Base-by-base conservation (phyloP, 2,113 vertebrate genomes). In the Cepphus grylle region DNA sequence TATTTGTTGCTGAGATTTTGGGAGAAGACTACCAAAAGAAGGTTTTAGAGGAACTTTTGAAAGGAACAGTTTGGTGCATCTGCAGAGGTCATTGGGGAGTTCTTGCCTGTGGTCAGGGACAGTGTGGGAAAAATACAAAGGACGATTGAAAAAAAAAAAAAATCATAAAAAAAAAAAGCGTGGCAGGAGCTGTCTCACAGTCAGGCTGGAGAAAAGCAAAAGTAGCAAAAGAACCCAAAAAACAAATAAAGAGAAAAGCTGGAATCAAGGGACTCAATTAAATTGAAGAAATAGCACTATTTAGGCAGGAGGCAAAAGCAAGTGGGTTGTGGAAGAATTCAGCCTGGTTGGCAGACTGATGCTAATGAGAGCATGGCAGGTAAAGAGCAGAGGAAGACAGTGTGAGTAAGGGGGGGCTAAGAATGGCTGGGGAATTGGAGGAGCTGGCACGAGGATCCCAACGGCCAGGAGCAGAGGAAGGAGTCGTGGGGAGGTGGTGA, bases 241-340 rank as follows among this genome's bases (percentile, higher is more conserved):
- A 4, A 80, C 16, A 63, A 62, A 56, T 86, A 34, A 34, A 7
- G 5, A 80, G 25, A 63, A 58, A 53, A 86, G 13, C 53, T 83
- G 81, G 70, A 94, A 87, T 76, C 85, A 52, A 79, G 88, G 81
- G 70, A 82, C 70, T 82, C 90, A 88, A 86, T 94, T 92, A 91
- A 76, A 61, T 8, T 49, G 52, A 70, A 92, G 56, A 71, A 93
- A 62, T 42, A 74, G 3, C 42, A 40, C 8, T 53, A 15, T 61
- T 82, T 36, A 88, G 88, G 74, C 61, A 82, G 88, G 53, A 86
- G 79, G 90, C 66, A 80, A 47, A 88, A 69, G n/a, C 74, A 72
- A 63, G 90, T n/a, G 67, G 38, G 43, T 70, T 63, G 83, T 86
- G 61, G n/a, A 63, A 62, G 77, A 58, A 47, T 58, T 84, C 36